phyloP scores from a whole-genome alignment of 2,888 invertebrate genomes.

The Onchidella celtica region DNA sequence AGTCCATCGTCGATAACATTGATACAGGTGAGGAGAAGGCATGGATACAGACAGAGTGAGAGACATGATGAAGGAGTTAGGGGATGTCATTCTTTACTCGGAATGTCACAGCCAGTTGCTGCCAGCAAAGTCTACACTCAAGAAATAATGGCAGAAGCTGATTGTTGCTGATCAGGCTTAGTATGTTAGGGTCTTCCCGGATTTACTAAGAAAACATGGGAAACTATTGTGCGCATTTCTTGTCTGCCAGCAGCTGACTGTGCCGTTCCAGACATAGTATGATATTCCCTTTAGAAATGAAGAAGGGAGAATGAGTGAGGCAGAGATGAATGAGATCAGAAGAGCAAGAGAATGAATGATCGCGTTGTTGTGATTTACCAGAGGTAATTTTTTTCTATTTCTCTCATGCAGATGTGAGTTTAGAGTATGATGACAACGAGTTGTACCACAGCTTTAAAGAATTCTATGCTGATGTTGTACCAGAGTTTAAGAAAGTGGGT shows the following conservation, averaged over 20 bases:
- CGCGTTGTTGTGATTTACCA: too few species aligned
- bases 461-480: slow-evolving; percentile 91
- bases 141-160: too few species aligned
- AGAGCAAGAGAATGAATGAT: not conserved
- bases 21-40: slow-evolving; percentile 82
- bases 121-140: too few species aligned
- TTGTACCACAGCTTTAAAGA: slow-evolving; percentile 89
- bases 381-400: slow-evolving; percentile 7
- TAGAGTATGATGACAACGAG: slow-evolving; percentile 93
- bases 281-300: too few species aligned
- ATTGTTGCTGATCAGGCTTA: too few species aligned
- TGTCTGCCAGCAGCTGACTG: too few species aligned
- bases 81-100: too few species aligned
- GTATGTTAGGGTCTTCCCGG: too few species aligned
- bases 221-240: too few species aligned
- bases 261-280: too few species aligned
- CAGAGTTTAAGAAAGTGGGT: slow-evolving; percentile 86
- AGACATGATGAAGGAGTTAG: not conserved
- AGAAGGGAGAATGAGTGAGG: not conserved
- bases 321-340: not conserved
- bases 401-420: slow-evolving; percentile 84
- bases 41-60: not conserved
- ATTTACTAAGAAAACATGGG: too few species aligned
- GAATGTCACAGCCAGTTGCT: too few species aligned
- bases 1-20: slow-evolving; percentile 87